These are phyloP conservation scores for Yponomeuta evonymella DNA, from an alignment of 2,888 invertebrate genomes.

Conservation along the genomic window DNA sequence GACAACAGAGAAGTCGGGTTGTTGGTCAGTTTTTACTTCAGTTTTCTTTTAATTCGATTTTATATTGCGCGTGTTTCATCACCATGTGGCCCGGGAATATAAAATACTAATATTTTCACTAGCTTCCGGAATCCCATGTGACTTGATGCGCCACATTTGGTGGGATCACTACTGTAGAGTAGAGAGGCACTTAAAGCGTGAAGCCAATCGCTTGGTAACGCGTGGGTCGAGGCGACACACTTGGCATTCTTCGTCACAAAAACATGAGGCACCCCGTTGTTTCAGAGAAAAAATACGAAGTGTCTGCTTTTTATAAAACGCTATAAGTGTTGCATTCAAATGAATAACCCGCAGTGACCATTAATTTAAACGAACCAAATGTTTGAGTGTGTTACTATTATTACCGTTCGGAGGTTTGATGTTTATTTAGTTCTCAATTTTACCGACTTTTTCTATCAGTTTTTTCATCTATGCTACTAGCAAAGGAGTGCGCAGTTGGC, in stretches of 20 bases:
- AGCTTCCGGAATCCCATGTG: neutral
- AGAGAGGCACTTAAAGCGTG: conserved; percentile 62
- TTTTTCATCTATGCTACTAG: no score
- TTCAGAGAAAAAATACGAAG: conserved; percentile 71
- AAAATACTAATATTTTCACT: neutral
- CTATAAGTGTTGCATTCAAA: conserved; percentile 59
- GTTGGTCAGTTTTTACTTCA: no score
- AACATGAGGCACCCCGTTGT: conserved; percentile 71
- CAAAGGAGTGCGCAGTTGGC: no score
- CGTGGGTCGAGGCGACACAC: conserved; percentile 55
- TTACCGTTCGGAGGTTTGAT: neutral
- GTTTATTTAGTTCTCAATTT: conserved; percentile 1
- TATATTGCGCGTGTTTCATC: no score
- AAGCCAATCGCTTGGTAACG: conserved; percentile 54
- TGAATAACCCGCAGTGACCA: conserved; percentile 47
- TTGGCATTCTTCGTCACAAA: conserved; percentile 55
- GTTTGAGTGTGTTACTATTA: conserved; percentile 6
- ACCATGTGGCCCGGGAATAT: neutral
- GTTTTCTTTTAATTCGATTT: no score
- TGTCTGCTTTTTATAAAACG: conserved; percentile 60
- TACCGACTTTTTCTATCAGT: neutral
- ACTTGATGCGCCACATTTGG: neutral
- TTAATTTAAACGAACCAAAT: conserved; percentile 33
- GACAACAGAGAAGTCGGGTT: no score
- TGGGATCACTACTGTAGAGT: conserved; percentile 53